Conservation (phyloP, 2,113 vertebrate species). For the Laticauda colubrina region DNA sequence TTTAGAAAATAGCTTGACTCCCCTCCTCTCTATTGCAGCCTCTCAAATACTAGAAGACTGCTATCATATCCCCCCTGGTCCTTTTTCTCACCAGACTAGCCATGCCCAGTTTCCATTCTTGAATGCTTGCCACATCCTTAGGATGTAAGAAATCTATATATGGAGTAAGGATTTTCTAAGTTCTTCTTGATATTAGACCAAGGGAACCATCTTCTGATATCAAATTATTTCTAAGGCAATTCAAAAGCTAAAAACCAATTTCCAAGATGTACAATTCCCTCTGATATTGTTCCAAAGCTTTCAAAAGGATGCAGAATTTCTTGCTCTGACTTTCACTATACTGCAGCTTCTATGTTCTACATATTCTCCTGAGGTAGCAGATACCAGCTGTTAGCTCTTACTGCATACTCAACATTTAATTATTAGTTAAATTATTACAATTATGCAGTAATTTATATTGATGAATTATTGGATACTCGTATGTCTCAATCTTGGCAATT, state of each 20-base stretch:
- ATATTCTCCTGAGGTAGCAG: background rate
- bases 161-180: background rate
- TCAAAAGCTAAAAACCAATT: background rate
- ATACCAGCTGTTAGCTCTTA: background rate
- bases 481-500: background rate
- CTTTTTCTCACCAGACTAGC: too few species aligned
- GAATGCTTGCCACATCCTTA: background rate
- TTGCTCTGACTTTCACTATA: background rate
- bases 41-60: too few species aligned
- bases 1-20: too few species aligned
- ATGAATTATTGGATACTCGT: background rate
- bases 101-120: background rate
- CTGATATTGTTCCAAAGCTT: background rate
- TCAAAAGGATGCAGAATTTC: background rate
- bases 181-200: background rate
- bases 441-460: background rate
- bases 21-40: too few species aligned
- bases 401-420: conserved; percentile 8
- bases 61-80: too few species aligned
- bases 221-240: background rate
- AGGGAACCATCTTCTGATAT: background rate
- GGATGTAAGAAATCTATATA: background rate
- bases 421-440: background rate
- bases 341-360: background rate
- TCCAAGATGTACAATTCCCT: background rate